Base-by-base conservation (phyloP, 1,140 invertebrate genomes). In the Micrasema longulum region DNA sequence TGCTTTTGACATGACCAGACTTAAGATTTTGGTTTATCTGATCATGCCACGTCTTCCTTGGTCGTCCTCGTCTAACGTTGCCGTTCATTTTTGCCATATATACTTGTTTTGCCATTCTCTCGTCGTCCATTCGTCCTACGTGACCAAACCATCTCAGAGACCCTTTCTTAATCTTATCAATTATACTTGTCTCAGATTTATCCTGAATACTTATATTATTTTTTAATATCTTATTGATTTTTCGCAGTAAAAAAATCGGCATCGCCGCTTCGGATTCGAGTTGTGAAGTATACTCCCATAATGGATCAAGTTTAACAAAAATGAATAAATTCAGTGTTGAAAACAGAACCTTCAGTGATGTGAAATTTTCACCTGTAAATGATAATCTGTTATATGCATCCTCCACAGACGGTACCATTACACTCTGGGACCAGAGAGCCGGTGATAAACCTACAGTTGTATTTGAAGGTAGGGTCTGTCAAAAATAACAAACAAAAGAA, bases 381-480 rank as follows among this genome's bases (percentile, higher is more conserved):
- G 85, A 84, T 18, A 84, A 90, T 78, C 80, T 91, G 47, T 75
- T 93, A 23, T 92, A 89, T 76, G 85, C 86, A 3, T 85, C 85
- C 1, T 88, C 84, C 6, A 79, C 81, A 23, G 86, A 91, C 80
- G 89, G 90, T 22, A 78, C 80, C 18, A 83, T 92, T 10, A 89
- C 87, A 74, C 77, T 89, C 45, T 91, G 88, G 87, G 91, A 92
- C 80, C 81, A 89, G n/a, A 79, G 91, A 79, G 80, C 83, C 0
- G 85, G 84, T 69, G 85, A 84, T 22, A 84, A 84, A 78, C 80
- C 82, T 78, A 79, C 85, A 62, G 82, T 85, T 73, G 83, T 87
- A 75, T 89, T 87, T 76, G 86, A 86, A 86, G 89, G 88, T 89
- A 80, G n/a, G n/a, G n/a, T n/a, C n/a, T n/a, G n/a, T n/a, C n/a